Evolutionary conservation across 2,113 vertebrate genomes (phyloP).

Genomic region (Neogale vison): DNA sequence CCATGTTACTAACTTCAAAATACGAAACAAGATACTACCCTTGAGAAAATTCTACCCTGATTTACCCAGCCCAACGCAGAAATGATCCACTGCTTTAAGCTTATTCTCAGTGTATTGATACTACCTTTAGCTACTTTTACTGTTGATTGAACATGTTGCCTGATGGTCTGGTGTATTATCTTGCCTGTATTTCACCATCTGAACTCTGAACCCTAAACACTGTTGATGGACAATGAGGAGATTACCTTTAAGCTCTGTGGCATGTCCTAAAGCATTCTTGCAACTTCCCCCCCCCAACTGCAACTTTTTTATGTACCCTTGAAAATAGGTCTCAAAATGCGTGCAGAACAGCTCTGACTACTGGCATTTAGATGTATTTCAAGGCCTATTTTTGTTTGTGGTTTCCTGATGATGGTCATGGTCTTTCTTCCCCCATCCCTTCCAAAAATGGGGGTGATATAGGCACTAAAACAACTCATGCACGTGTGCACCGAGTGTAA

Average conservation of each 20-base stretch:
- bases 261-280: not conserved
- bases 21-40: not conserved
- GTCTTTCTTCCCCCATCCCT: not conserved
- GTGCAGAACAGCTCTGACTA: not conserved
- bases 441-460: not conserved
- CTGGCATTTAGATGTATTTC: not conserved
- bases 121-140: not conserved
- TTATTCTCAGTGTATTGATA: not conserved
- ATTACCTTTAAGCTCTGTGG: not conserved
- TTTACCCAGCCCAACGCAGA: not conserved
- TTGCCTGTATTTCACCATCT: not conserved
- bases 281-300: not conserved
- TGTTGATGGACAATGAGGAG: not conserved
- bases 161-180: not conserved
- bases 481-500: not conserved
- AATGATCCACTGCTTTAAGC: not conserved
- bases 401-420: conserved; percentile 46
- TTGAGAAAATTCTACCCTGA: not conserved
- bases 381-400: conserved; percentile 30
- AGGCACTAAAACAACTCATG: not conserved
- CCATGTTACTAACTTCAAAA: conserved; percentile 3
- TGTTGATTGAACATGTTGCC: not conserved
- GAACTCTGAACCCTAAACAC: not conserved
- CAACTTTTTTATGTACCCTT: not conserved
- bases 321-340: not conserved